phyloP scores from a whole-genome alignment of 2,888 invertebrate genomes.

The Trissolcus brochymenae region DNA sequence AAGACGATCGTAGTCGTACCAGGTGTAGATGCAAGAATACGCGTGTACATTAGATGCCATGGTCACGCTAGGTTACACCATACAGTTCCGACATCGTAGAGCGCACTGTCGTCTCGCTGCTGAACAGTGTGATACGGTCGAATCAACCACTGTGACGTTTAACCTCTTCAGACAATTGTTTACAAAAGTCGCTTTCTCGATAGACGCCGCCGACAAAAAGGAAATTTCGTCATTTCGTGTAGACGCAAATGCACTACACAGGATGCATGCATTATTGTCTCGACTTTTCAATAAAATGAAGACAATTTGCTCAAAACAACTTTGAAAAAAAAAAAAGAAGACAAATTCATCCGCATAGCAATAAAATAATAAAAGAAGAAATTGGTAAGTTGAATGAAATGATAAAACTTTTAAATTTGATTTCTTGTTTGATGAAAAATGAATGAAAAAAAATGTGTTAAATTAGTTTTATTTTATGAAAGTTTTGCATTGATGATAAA shows the following conservation, averaged over 20 bases:
- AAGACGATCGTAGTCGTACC: constrained; percentile 28
- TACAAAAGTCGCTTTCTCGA: constrained; percentile 52
- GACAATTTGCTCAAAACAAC: neutral
- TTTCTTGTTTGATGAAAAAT: neutral
- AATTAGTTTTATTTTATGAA: no score
- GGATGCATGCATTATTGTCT: no score
- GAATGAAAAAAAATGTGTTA: neutral
- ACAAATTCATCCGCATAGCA: neutral
- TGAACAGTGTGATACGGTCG: constrained; percentile 62
- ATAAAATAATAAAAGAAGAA: neutral
- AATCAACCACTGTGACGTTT: constrained; percentile 63
- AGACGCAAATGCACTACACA: constrained; percentile 7
- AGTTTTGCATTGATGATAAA: constrained; percentile 2
- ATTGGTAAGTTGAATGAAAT: neutral
- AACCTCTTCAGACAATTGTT: constrained; percentile 62
- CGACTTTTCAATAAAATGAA: no score
- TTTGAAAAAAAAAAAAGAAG: constrained; percentile 8
- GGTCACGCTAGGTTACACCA: constrained; percentile 61
- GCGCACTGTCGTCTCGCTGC: constrained; percentile 60
- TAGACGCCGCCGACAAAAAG: constrained; percentile 40
- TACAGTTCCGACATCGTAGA: constrained; percentile 50
- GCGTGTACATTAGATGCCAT: constrained; percentile 53
- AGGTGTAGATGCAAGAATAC: constrained; percentile 54
- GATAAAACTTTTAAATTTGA: neutral
- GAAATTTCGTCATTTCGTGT: constrained; percentile 47